A percentile compares a stretch with the other conserved stretches of the same genome.
Evolutionary conservation across 2,888 invertebrate genomes (phyloP).

Genomic region (Hyposoter didymator): DNA sequence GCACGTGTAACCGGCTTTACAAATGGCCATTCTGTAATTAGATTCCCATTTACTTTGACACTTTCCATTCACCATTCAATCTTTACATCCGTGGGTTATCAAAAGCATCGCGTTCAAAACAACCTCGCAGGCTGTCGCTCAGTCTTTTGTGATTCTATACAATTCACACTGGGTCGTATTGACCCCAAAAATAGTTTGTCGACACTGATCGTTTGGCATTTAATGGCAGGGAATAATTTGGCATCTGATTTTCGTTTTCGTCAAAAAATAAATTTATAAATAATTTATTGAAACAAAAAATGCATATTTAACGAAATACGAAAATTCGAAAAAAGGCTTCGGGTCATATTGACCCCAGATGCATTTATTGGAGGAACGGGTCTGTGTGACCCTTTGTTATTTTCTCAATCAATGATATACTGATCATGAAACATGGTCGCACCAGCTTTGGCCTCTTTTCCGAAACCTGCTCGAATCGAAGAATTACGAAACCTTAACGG

Average conservation of each 20-base stretch:
- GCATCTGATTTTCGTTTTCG: too few relatives aligned
- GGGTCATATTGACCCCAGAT: too few relatives aligned
- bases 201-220: too few relatives aligned
- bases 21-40: background rate
- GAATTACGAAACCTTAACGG: background rate
- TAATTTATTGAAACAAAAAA: too few relatives aligned
- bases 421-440: background rate
- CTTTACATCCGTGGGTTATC: background rate
- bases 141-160: background rate
- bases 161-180: too few relatives aligned
- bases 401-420: background rate
- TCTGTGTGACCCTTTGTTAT: background rate
- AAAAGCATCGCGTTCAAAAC: background rate
- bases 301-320: too few relatives aligned
- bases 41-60: constrained; percentile 2
- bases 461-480: too few relatives aligned
- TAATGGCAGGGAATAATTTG: too few relatives aligned
- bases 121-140: background rate
- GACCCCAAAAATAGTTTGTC: too few relatives aligned
- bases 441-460: background rate
- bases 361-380: background rate
- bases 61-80: background rate
- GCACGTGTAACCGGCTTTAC: background rate
- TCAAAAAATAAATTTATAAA: too few relatives aligned
- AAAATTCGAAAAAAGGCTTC: too few relatives aligned